These are phyloP conservation scores for Dromiciops gliroides DNA, from an alignment of 2,113 vertebrate genomes.

Conservation along the genomic window DNA sequence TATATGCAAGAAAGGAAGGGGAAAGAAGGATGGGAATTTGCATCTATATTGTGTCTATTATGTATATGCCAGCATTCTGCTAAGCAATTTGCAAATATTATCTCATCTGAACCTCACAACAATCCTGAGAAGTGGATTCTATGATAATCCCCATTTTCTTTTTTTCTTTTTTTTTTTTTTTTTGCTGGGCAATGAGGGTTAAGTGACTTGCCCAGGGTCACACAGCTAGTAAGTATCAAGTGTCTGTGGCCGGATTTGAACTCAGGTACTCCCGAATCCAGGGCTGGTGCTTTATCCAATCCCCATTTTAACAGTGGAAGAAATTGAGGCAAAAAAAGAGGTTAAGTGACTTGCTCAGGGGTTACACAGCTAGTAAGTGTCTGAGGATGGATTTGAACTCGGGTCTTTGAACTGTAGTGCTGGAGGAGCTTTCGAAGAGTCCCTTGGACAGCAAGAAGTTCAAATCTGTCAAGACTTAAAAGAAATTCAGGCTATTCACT, in stretches of 20 bases:
- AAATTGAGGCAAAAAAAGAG: neutral
- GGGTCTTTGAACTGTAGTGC: too few relatives aligned
- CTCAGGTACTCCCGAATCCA: too few relatives aligned
- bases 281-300: too few relatives aligned
- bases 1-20: too few relatives aligned
- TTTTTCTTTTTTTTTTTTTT: too few relatives aligned
- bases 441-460: neutral
- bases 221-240: too few relatives aligned
- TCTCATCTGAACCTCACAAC: neutral
- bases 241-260: too few relatives aligned
- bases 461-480: neutral
- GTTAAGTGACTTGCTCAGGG: neutral
- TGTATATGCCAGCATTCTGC: rapidly evolving
- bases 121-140: neutral
- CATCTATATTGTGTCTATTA: neutral
- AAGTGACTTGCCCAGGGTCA: too few relatives aligned
- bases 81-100: neutral
- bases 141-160: too few relatives aligned
- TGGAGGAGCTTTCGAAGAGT: neutral
- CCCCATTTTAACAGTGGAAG: neutral
- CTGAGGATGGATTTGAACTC: too few relatives aligned
- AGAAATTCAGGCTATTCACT: neutral
- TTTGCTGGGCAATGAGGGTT: too few relatives aligned
- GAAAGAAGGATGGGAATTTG: neutral
- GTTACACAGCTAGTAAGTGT: neutral